Evolutionary conservation across 2,113 vertebrate genomes (phyloP), one percentile per base, ranked within the genome.

Genomic region (Malurus cyaneus): DNA sequence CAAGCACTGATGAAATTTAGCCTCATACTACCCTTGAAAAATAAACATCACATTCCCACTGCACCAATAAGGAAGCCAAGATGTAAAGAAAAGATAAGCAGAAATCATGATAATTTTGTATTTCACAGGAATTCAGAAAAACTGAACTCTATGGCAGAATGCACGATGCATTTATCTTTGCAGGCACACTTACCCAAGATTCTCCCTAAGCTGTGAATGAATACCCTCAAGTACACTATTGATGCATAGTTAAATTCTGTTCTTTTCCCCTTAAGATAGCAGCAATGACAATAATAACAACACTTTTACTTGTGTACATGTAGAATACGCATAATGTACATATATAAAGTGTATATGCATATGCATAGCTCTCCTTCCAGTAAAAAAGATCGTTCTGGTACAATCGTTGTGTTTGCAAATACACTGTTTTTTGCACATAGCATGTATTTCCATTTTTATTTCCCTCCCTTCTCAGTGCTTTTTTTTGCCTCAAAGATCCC

Each of bases 401-500:
- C 29, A 71, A 62, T 50, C 0, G 0, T 9, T 64, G 42, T 24
- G 19, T 92, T 92, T 84, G 57, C 34, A 84, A 81, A 83, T 86
- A 41, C 10, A 15, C 11, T 86, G 74, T 7, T 84, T 93, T 87
- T 81, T 21, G 23, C 31, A 62, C 67, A 53, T 39, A 86, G 12
- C n/a, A 41, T 20, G 8, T 50, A 80, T 79, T 94, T 89, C 56
- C 13, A 17, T 89, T 91, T 84, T 89, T 81, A 84, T 93, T 92
- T 84, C 49, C 32, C 44, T 93, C 25, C 52, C 18, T 86, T 84
- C 72, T 83, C 65, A 54, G 28, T 85, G 73, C 31, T 93, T 94
- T 95, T 95, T 90, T 91, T 80, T 93, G 89, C 84, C 89, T 94
- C 89, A 93, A 79, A 93, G 83, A 79, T 94, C 36, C 93, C 86